Evolutionary conservation across 1,140 invertebrate species (phyloP), one percentile per base, ranked within the genome.

Genomic region (Bombus turneri): DNA sequence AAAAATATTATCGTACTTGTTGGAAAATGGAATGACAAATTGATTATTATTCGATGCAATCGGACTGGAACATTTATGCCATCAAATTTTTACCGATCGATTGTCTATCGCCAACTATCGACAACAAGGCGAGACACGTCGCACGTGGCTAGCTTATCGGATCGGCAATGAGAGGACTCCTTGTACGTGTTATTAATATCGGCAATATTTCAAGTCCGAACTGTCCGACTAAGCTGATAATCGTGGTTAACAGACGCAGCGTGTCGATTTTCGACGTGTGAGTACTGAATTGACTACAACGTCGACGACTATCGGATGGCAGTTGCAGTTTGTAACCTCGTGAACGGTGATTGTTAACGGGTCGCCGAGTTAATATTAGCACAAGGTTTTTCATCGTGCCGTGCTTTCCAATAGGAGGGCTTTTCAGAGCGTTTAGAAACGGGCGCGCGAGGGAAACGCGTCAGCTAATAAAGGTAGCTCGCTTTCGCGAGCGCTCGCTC

Each of bases 331-430:
- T 22, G 68, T 43, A 81, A 68, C 41, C 57, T 72, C 77, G 83
- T 28, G 83, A 66, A 74, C 78, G 83, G 43, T 25, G 78, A 80
- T 85, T 74, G 83, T 85, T 85, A 74, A 81, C 83, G 78, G 78
- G 34, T 85, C 69, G 68, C 43, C 83, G 78, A 85, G 77, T 85
- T 85, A 85, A 85, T 85, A 85, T 85, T 85, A 80, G 83, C 77
- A 53, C 83, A 80, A 84, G 83, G 76, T 72, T 84, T 84, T 84
- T 62, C 83, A 22, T 66, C 22, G 15, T 18, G 53, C 25, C 18
- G 39, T 6, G 62, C 57, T 57, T 74, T 82, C 73, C 73, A 77
- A 72, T 43, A 39, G 47, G 53, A 66, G 34, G 25, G 72, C 15
- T 39, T 74, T 59, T 34, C 69, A 13, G 41, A 41, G 22, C 31